These are phyloP conservation scores for Coryphaenoides rupestris DNA, from an alignment of 2,113 vertebrate genomes.

Conservation along the genomic window DNA sequence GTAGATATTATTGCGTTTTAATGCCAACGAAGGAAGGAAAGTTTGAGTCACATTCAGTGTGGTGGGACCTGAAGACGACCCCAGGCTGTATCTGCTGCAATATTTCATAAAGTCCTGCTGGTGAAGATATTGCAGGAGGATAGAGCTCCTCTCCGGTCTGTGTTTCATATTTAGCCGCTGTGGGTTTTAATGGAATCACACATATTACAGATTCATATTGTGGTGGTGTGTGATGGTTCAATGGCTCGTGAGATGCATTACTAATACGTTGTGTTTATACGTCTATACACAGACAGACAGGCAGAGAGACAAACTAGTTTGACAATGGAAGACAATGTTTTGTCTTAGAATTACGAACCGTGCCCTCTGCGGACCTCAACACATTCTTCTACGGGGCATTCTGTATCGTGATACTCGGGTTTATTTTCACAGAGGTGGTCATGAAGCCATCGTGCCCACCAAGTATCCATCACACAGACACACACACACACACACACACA, in stretches of 20 bases:
- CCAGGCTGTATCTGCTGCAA: conserved; percentile 38
- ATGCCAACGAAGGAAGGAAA: too few species aligned
- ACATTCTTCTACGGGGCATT: too few species aligned
- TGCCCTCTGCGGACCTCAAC: too few species aligned
- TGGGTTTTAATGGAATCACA: conserved; percentile 22
- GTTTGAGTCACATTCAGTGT: conserved; percentile 37
- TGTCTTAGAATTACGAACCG: too few species aligned
- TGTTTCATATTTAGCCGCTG: conserved; percentile 38
- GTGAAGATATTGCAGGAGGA: conserved; percentile 32
- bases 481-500: background rate
- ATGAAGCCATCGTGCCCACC: too few species aligned
- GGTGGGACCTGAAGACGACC: conserved; percentile 37
- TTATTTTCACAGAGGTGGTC: too few species aligned
- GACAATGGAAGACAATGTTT: too few species aligned
- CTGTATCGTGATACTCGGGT: too few species aligned
- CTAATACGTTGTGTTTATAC: conserved; percentile 5
- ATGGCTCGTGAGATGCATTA: conserved; percentile 29
- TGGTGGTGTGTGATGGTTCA: conserved; percentile 34
- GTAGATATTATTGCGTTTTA: too few species aligned
- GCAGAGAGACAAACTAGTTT: too few species aligned
- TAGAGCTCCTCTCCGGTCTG: conserved; percentile 23
- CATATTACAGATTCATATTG: conserved; percentile 18
- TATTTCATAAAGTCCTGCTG: conserved; percentile 35
- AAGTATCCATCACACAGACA: too few species aligned
- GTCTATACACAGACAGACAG: too few species aligned